A percentile compares a stretch with the other conserved stretches of the same genome.
phyloP scores from a whole-genome alignment of 2,888 invertebrate species.

The Eupeodes latifasciatus region DNA sequence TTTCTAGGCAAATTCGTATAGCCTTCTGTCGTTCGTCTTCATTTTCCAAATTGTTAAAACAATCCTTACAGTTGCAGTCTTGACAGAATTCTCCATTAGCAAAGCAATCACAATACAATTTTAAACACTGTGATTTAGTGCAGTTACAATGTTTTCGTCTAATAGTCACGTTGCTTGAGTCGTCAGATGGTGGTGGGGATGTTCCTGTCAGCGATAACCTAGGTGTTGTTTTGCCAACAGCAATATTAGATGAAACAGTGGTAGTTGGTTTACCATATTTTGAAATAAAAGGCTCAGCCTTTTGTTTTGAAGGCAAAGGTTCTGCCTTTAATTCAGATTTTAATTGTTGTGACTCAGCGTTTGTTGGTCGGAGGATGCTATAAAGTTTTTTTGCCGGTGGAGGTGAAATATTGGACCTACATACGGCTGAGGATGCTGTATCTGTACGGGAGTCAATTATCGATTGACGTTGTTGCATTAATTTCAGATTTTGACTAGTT shows the following conservation, averaged over 20 bases:
- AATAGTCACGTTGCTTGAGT: slow-evolving; percentile 76
- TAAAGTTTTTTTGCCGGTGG: slow-evolving; percentile 76
- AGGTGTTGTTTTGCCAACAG: neutral
- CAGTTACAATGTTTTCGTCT: slow-evolving; percentile 98
- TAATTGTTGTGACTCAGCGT: slow-evolving; percentile 12
- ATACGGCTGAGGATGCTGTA: neutral
- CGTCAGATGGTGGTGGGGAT: slow-evolving; percentile 67
- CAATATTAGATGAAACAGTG: neutral
- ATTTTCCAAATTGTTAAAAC: slow-evolving; percentile 97
- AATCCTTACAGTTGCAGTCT: slow-evolving; percentile 98
- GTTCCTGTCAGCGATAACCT: slow-evolving; percentile 13
- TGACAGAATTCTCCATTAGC: slow-evolving; percentile 99
- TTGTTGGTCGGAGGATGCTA: slow-evolving; percentile 77
- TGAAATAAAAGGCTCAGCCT: slow-evolving; percentile 62
- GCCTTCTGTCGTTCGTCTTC: slow-evolving; percentile 97
- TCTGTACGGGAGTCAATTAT: slow-evolving; percentile 17
- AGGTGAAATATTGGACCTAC: slow-evolving; percentile 13
- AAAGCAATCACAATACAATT: slow-evolving; percentile 99
- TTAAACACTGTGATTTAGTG: slow-evolving; percentile 98
- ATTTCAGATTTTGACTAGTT: slow-evolving; percentile 66
- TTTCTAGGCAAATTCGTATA: slow-evolving; percentile 96
- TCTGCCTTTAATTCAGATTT: slow-evolving; percentile 57
- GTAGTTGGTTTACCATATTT: slow-evolving; percentile 54
- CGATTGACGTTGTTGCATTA: slow-evolving; percentile 45
- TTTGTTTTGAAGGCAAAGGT: slow-evolving; percentile 71